Evolutionary conservation across 2,888 invertebrate genomes (phyloP), one percentile per base, ranked within the genome.

Genomic region (Lobophora halterata): DNA sequence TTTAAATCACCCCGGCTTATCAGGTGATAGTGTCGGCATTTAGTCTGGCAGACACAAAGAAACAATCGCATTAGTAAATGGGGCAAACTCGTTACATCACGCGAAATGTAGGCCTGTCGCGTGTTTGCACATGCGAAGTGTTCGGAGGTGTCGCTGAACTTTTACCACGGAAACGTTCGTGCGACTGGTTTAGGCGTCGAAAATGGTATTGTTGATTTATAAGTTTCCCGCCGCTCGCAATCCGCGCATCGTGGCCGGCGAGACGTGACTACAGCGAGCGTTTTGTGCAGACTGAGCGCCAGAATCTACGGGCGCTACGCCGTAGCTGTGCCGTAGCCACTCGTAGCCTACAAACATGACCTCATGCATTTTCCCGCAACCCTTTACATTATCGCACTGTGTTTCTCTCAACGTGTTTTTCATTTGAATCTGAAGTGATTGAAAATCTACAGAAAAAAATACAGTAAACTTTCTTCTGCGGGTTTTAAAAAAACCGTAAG

Each of bases 41-140:
- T 57, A 57, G 57, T 62, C 52, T 55, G 55, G 50, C 52, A 63
- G 54, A 58, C 58, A 56, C 48, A 42, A 37, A 49, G 58, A 65
- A 75, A 72, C 69, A 72, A 77, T 73, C 65, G 61, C 64, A 71
- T 74, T 73, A 67, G 65, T 66, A 73, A 72, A 72, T 71, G 49
- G 69, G 67, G 58, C 68, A 64, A 71, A 73, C 61, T 60, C 60
- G 65, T 74, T 73, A 73, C 66, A 71, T 70, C 71, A 75, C 71
- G 61, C 60, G 56, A 61, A 32, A 41, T 35, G 20, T 10, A 33
- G 8, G 16, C 13, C 11, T 27, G 10, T 11, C 1, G 12, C 9
- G 24, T 38, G 3, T 24, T 29, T 29, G 24, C 19, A 37, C 23
- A 17, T 29, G 3, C 11, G 7, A 11, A 16, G 20, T 12, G 0